A percentile compares a stretch with the other conserved stretches of the same genome.
Evolutionary conservation across 2,797 vertebrate genomes (phyloP).

Genomic region (Melanotaenia nigrans): DNA sequence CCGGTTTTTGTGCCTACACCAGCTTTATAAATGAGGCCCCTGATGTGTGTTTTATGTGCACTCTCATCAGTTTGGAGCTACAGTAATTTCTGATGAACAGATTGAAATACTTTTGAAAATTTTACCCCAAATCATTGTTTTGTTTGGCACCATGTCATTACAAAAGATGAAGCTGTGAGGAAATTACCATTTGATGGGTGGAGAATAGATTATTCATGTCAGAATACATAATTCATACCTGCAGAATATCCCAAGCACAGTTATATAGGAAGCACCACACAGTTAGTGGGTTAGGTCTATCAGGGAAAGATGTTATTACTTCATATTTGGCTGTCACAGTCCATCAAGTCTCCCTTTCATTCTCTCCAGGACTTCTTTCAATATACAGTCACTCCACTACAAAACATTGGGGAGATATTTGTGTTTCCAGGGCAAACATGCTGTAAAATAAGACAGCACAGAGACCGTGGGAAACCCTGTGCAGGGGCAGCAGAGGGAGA

Average conservation of each 20-base stretch:
- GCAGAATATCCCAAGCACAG: conserved; percentile 53
- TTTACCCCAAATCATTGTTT: conserved; percentile 31
- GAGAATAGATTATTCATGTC: conserved; percentile 67
- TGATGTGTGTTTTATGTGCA: conserved; percentile 14
- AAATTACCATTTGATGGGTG: conserved; percentile 55
- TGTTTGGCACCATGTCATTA: conserved; percentile 40
- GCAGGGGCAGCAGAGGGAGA: conserved; percentile 1
- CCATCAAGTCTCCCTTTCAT: conserved; percentile 62
- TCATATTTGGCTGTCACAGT: conserved; percentile 66
- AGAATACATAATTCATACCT: conserved; percentile 67
- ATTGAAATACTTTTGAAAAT: conserved; percentile 17
- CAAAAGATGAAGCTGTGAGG: conserved; percentile 24
- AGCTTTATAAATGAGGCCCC: no score
- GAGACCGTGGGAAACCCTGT: conserved; percentile 23
- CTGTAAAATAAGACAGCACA: conserved; percentile 18
- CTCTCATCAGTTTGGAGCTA: conserved; percentile 7
- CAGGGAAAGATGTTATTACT: conserved; percentile 65
- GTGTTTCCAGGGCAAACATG: conserved; percentile 34
- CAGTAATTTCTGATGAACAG: conserved; percentile 8
- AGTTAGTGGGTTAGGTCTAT: conserved; percentile 55
- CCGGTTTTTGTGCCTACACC: no score
- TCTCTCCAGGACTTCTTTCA: conserved; percentile 48
- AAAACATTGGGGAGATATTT: conserved; percentile 51
- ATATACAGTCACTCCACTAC: conserved; percentile 58
- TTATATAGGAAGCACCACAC: conserved; percentile 50